phyloP scores from a whole-genome alignment of 2,888 invertebrate genomes.

The Megaustenia siamemsis region DNA sequence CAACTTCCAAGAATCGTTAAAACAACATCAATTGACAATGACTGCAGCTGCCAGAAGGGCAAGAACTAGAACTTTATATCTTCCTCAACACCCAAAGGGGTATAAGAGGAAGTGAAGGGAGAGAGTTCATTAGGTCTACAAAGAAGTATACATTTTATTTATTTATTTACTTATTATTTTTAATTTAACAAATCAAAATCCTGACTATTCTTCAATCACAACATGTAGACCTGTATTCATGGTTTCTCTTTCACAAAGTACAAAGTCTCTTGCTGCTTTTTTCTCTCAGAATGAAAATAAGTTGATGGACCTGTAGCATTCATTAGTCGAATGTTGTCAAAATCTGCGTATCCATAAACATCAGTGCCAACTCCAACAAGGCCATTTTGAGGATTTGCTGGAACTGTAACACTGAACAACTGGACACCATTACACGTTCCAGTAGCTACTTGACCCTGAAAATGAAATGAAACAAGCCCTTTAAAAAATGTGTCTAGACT shows the following conservation, averaged over 20 bases:
- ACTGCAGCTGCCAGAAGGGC: too few relatives aligned
- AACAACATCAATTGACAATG: too few relatives aligned
- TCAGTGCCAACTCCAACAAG: conserved; percentile 77
- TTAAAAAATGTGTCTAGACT: too few relatives aligned
- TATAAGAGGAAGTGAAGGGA: too few relatives aligned
- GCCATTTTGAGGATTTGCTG: conserved; percentile 66
- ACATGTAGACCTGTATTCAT: too few relatives aligned
- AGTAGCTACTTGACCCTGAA: conserved; percentile 29
- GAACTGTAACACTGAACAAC: conserved; percentile 63
- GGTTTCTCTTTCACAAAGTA: background rate
- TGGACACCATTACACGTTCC: conserved; percentile 61
- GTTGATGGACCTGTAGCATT: background rate
- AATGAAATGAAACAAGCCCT: background rate
- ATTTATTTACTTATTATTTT: too few relatives aligned
- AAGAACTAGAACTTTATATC: too few relatives aligned
- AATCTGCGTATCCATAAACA: conserved; percentile 76
- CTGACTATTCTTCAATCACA: background rate
- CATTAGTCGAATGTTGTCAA: conserved; percentile 71
- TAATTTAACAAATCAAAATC: background rate
- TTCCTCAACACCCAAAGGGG: too few relatives aligned
- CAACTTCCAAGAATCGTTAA: too few relatives aligned
- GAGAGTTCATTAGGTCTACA: too few relatives aligned
- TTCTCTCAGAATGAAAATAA: background rate
- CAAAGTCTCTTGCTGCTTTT: background rate
- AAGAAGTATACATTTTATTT: too few relatives aligned